phyloP scores from a whole-genome alignment of 2,888 invertebrate species.

The Peribatodes rhomboidaria region DNA sequence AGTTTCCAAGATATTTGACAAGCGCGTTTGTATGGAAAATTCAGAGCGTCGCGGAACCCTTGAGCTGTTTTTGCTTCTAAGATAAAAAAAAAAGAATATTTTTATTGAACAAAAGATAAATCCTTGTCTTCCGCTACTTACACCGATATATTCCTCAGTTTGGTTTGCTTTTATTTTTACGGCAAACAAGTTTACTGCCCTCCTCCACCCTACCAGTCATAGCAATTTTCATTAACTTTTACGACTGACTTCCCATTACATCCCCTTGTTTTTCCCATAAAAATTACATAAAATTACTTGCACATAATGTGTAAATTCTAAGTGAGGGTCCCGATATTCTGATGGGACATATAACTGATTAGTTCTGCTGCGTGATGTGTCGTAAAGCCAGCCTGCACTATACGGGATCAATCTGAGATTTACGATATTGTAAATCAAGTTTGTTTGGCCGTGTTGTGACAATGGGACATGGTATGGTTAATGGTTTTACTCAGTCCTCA shows the following conservation, averaged over 20 bases:
- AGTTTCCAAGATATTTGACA: too few relatives aligned
- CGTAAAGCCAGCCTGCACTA: slow-evolving; percentile 62
- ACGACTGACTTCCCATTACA: slow-evolving; percentile 55
- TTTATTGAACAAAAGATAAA: too few relatives aligned
- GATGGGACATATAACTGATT: slow-evolving; percentile 63
- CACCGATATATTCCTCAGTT: too few relatives aligned
- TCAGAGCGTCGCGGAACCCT: too few relatives aligned
- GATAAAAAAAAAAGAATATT: too few relatives aligned
- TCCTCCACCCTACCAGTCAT: slow-evolving; percentile 22
- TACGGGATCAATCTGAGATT: slow-evolving; percentile 77
- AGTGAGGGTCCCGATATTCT: slow-evolving; percentile 50
- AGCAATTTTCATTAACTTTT: slow-evolving; percentile 45
- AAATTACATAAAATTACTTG: slow-evolving; percentile 51
- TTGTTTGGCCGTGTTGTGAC: slow-evolving; percentile 69
- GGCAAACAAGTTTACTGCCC: neutral
- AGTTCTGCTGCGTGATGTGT: slow-evolving; percentile 68
- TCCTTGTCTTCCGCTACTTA: too few relatives aligned
- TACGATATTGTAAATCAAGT: slow-evolving; percentile 74
- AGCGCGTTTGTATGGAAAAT: too few relatives aligned
- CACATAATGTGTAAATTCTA: slow-evolving; percentile 48
- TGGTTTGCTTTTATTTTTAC: neutral
- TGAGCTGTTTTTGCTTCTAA: too few relatives aligned
- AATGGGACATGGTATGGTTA: slow-evolving; percentile 34
- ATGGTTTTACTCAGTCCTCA: neutral
- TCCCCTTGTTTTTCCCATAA: slow-evolving; percentile 55